Conservation (phyloP, 2,113 vertebrate genomes). For the Marmota monax region DNA sequence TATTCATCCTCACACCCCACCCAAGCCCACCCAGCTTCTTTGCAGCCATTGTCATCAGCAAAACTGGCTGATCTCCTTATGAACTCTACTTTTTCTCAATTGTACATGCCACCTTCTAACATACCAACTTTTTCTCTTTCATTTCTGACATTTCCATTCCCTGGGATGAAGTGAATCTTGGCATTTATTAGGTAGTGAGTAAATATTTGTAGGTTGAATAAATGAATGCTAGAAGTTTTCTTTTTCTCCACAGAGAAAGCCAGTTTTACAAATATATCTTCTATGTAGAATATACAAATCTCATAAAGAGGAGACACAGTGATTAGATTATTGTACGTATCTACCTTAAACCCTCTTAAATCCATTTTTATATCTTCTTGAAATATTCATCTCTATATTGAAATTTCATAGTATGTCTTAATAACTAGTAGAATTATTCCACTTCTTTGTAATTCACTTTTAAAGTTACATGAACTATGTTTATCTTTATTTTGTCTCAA, state of each 20-base stretch:
- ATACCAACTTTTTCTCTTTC: not conserved
- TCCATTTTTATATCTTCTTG: not conserved
- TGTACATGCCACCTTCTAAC: not conserved
- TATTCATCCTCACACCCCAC: accelerated
- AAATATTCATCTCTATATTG: not conserved
- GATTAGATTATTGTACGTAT: not conserved
- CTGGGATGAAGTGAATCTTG: not conserved
- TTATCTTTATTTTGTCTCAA: not conserved
- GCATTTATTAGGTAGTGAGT: not conserved
- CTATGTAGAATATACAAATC: not conserved
- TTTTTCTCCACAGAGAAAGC: not conserved
- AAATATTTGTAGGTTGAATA: not conserved
- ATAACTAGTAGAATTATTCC: not conserved
- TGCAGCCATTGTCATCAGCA: no score
- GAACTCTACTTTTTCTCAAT: not conserved
- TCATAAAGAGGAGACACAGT: not conserved
- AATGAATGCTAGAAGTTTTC: not conserved
- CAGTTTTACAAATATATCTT: not conserved
- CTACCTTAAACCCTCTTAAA: not conserved
- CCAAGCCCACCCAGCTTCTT: not conserved
- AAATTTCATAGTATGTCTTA: not conserved
- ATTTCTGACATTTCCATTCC: not conserved
- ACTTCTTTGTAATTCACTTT: not conserved
- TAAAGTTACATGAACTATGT: not conserved
- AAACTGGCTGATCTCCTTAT: accelerated